Evolutionary conservation across 2,888 invertebrate genomes (phyloP), one percentile per base, ranked within the genome.

Genomic region (Fragum fragum): DNA sequence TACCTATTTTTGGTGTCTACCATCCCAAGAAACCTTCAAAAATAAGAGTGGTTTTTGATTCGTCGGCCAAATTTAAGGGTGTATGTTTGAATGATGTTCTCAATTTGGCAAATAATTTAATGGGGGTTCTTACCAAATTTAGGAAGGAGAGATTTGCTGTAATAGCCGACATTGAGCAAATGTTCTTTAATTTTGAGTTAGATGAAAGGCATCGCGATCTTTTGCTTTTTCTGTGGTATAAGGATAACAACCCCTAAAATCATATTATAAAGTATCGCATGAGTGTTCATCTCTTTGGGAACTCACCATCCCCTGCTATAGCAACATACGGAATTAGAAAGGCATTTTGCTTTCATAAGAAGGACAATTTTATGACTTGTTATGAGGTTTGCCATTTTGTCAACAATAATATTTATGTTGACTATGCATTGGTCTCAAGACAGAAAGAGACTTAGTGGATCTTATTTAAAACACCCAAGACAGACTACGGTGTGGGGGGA

Each of bases 21-120:
- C 89, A 89, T 59, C 88, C 83, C 6, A 63, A 77, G 47, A 87
- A 86, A 68, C 84, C 78, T 28, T 59, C 66, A n/a, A 57, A 86
- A 47, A 79, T 86, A 1, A 26, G 87, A 28, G 63, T 61, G 14
- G 87, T 86, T 1, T 83, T 87, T 63, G 87, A 85, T n/a, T n/a
- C n/a, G n/a, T n/a, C n/a, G n/a, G n/a, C n/a, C n/a, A n/a, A n/a
- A n/a, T n/a, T n/a, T n/a, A n/a, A n/a, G n/a, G n/a, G n/a, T n/a
- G n/a, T n/a, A n/a, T n/a, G n/a, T n/a, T n/a, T n/a, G n/a, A n/a
- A 29, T 81, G 78, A 39, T 7, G 86, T 82, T 16, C 86, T 84
- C 14, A 76, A 87, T 29, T 39, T 80, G 7, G 80, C 73, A 0
- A 87, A 87, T 63, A 73, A 36, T 32, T 61, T 87, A 6, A 39